Evolutionary conservation across 2,888 invertebrate species (phyloP).

Genomic region (Plebejus argus): DNA sequence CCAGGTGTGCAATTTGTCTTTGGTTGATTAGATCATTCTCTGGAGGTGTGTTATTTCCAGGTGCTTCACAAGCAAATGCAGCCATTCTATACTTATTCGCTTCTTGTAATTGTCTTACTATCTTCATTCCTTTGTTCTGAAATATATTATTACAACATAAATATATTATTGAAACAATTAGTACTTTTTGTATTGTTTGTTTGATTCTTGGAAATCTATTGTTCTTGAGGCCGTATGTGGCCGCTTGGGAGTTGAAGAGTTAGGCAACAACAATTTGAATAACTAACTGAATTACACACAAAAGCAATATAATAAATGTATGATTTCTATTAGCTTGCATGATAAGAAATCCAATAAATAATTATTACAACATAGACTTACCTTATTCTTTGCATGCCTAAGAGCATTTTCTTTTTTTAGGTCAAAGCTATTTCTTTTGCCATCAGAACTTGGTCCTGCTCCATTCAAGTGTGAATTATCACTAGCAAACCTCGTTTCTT

Average conservation of each 20-base stretch:
- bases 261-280: background rate
- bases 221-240: no score
- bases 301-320: conserved; percentile 9
- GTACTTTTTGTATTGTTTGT: no score
- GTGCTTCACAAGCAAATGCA: conserved; percentile 74
- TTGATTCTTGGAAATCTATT: no score
- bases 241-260: no score
- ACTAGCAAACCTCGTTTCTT: conserved; percentile 46
- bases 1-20: conserved; percentile 71
- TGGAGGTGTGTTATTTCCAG: conserved; percentile 56
- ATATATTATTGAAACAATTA: no score
- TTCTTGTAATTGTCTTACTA: conserved; percentile 74
- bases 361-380: conserved; percentile 39
- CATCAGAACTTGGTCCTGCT: conserved; percentile 52
- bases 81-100: conserved; percentile 78
- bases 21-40: conserved; percentile 76
- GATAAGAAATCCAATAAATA: background rate
- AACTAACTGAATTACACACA: background rate
- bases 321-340: background rate
- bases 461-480: conserved; percentile 51
- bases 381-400: conserved; percentile 69
- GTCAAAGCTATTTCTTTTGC: conserved; percentile 56
- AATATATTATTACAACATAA: conserved; percentile 43
- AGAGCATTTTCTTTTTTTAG: conserved; percentile 61
- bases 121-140: conserved; percentile 75